These are phyloP conservation scores for Diglossa cyanea DNA, from an alignment of 2,797 vertebrate species.

Conservation along the genomic window DNA sequence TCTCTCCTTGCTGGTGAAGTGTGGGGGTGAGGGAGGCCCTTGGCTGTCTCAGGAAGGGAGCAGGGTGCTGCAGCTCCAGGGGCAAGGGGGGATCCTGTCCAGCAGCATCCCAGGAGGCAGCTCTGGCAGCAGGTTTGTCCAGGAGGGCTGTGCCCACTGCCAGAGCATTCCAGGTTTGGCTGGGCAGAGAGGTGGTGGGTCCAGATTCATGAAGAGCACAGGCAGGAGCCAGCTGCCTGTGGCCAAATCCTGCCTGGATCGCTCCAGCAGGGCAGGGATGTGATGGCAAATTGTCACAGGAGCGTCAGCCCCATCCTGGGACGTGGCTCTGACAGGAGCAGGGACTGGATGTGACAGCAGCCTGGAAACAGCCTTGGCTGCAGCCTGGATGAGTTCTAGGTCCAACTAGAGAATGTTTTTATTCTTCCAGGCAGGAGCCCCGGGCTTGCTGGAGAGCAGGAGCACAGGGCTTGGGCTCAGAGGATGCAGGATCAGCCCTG, in stretches of 20 bases:
- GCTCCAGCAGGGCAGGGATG: accelerated
- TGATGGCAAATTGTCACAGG: accelerated
- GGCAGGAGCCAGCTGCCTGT: not conserved
- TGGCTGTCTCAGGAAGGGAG: not conserved
- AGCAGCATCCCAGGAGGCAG: not conserved
- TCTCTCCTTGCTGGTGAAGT: not conserved
- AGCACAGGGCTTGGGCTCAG: not conserved
- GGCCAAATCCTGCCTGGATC: not conserved
- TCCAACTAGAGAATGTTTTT: not conserved
- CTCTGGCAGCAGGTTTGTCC: not conserved
- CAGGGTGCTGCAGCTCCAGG: not conserved
- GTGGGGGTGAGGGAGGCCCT: not conserved
- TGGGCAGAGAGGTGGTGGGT: accelerated
- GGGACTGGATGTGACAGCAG: not conserved
- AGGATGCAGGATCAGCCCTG: accelerated
- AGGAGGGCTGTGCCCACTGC: not conserved
- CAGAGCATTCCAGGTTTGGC: constrained; percentile 56
- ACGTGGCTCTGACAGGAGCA: not conserved
- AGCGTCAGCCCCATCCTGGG: accelerated
- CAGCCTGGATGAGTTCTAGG: not conserved
- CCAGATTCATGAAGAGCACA: not conserved
- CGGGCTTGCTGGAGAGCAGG: not conserved
- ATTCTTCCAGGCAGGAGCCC: accelerated
- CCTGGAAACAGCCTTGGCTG: not conserved
- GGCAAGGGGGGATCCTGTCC: not conserved